Percentiles rank a stretch among this genome's conserved stretches.
Evolutionary conservation across 2,113 vertebrate species (phyloP).

Genomic region (Triplophysa dalaica): DNA sequence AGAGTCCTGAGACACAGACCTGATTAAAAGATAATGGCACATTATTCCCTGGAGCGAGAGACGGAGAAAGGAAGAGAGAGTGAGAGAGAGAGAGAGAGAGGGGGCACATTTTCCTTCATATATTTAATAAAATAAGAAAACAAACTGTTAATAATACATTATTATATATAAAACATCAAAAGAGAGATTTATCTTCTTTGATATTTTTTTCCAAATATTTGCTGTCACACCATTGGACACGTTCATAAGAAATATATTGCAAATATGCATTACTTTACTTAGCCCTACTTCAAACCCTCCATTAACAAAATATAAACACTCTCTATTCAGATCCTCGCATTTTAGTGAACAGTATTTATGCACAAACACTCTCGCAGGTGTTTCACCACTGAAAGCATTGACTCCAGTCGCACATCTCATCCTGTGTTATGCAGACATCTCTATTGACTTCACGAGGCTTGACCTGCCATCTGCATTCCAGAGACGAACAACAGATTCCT

Average conservation of each 20-base stretch:
- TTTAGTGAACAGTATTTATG: background rate
- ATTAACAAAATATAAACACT: too few relatives aligned
- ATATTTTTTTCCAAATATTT: too few relatives aligned
- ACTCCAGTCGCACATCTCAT: background rate
- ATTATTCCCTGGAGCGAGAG: slow-evolving; percentile 46
- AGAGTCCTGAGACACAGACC: slow-evolving; percentile 55
- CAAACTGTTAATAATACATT: too few relatives aligned
- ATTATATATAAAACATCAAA: too few relatives aligned
- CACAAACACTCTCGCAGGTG: background rate
- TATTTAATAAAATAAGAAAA: too few relatives aligned
- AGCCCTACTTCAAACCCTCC: too few relatives aligned
- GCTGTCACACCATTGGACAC: too few relatives aligned
- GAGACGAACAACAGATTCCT: slow-evolving; percentile 15
- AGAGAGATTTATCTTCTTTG: too few relatives aligned
- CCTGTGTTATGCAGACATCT: slow-evolving; percentile 3
- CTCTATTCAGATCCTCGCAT: too few relatives aligned
- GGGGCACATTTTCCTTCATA: background rate
- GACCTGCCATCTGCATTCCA: slow-evolving; percentile 24
- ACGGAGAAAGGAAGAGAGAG: slow-evolving; percentile 20
- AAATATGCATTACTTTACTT: too few relatives aligned
- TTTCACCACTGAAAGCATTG: background rate
- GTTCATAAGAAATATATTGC: too few relatives aligned
- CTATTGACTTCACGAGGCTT: slow-evolving; percentile 26
- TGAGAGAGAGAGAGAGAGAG: slow-evolving; percentile 11
- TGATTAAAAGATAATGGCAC: slow-evolving; percentile 68